A percentile compares a stretch with the other conserved stretches of the same genome.
phyloP scores from a whole-genome alignment of 1,140 invertebrate species.

The Homarus americanus region DNA sequence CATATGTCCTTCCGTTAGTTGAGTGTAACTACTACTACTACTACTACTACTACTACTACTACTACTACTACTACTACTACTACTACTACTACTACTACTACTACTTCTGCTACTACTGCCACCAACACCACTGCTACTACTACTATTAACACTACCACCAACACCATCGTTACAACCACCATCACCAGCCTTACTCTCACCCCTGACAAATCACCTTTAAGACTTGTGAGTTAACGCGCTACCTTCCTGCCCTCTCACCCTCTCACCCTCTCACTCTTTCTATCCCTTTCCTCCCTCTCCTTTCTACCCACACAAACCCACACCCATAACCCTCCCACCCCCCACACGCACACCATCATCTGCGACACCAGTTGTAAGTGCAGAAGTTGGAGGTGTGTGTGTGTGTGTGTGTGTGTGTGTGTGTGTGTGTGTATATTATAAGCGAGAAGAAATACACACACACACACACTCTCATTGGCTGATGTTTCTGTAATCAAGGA shows the following conservation, averaged over 20 bases:
- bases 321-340: neutral
- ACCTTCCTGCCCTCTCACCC: neutral
- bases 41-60: conserved; percentile 9
- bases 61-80: conserved; percentile 6
- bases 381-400: neutral
- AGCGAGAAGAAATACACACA: too few relatives aligned
- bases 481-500: too few relatives aligned
- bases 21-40: neutral
- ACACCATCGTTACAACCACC: neutral
- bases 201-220: conserved; percentile 8
- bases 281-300: neutral
- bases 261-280: neutral
- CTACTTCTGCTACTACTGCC: neutral
- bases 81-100: conserved; percentile 10
- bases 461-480: too few relatives aligned
- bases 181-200: neutral
- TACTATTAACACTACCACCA: too few relatives aligned
- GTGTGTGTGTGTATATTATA: neutral
- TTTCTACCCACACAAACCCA: neutral
- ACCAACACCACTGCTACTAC: too few relatives aligned
- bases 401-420: conserved; percentile 16
- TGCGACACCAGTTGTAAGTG: neutral
- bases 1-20: too few relatives aligned
- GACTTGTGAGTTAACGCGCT: neutral
- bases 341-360: neutral